Evolutionary conservation across 2,797 vertebrate genomes (phyloP).

Genomic region (Takifugu ocellatus): DNA sequence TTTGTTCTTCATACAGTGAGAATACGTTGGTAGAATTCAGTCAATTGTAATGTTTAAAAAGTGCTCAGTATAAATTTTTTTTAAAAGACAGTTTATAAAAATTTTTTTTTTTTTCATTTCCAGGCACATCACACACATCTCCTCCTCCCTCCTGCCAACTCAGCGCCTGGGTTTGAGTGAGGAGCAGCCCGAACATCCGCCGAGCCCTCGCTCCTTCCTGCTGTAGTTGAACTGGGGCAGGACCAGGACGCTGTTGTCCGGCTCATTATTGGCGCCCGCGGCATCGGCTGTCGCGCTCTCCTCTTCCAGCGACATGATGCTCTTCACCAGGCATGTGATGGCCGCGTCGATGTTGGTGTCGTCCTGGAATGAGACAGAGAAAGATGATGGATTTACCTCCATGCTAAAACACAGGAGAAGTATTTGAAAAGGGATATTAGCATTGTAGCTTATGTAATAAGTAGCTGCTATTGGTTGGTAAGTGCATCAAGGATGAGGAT

Average conservation of each 20-base stretch:
- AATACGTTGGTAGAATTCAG: too few species aligned
- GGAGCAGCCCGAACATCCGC: conserved; percentile 60
- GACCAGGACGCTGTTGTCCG: conserved; percentile 56
- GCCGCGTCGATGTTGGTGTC: conserved; percentile 80
- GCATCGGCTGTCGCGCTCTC: conserved; percentile 16
- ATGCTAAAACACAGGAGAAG: too few species aligned
- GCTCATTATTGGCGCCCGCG: neutral
- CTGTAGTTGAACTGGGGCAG: conserved; percentile 67
- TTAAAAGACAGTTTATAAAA: too few species aligned
- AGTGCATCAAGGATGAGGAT: too few species aligned
- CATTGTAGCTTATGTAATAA: too few species aligned
- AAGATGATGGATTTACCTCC: neutral
- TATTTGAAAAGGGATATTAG: too few species aligned
- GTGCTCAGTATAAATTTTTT: too few species aligned
- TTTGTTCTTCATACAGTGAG: too few species aligned
- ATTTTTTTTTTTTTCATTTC: too few species aligned
- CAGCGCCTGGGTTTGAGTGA: conserved; percentile 24
- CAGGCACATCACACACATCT: neutral
- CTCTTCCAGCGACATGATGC: conserved; percentile 67
- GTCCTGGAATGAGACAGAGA: conserved; percentile 60
- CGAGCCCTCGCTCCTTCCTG: conserved; percentile 36
- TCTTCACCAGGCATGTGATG: conserved; percentile 72
- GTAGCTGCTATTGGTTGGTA: too few species aligned
- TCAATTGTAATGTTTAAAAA: too few species aligned
- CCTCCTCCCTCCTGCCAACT: conserved; percentile 16